Percentiles rank a stretch among this genome's conserved stretches.
Evolutionary conservation across 2,888 invertebrate genomes (phyloP).

Genomic region (Koerneria pararmatus): DNA sequence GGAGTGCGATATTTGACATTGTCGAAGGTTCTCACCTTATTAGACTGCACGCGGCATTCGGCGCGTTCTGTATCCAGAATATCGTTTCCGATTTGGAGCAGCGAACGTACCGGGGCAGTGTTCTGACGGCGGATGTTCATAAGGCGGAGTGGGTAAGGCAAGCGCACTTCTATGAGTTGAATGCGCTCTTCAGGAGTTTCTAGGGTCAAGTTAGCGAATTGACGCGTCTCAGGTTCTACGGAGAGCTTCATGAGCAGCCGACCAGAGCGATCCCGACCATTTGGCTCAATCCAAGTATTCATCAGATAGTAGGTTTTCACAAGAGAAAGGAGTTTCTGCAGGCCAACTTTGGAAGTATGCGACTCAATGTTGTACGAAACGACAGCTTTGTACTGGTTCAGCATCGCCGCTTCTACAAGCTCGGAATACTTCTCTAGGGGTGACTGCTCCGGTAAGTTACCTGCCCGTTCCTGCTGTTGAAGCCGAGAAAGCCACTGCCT

Average conservation of each 20-base stretch:
- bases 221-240: slow-evolving; percentile 25
- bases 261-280: no score
- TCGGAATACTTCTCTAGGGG: slow-evolving; percentile 29
- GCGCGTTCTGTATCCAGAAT: slow-evolving; percentile 26
- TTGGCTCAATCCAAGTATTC: no score
- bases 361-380: slow-evolving; percentile 32
- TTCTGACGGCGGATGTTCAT: no score
- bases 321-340: no score
- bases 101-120: no score
- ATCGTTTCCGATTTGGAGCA: slow-evolving; percentile 10
- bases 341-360: no score
- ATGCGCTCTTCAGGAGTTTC: no score
- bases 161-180: no score
- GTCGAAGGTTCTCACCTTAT: slow-evolving; percentile 51
- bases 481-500: background rate
- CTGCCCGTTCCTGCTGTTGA: background rate
- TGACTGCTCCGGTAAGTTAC: no score
- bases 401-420: slow-evolving; percentile 34
- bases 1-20: slow-evolving; percentile 32
- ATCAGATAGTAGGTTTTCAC: no score
- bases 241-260: no score
- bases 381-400: slow-evolving; percentile 35
- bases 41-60: slow-evolving; percentile 29
- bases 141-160: no score
- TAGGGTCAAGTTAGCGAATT: slow-evolving; percentile 27